A percentile compares a stretch with the other conserved stretches of the same genome.
Evolutionary conservation across 2,888 invertebrate species (phyloP).

Genomic region (Pristionchus mayeri): DNA sequence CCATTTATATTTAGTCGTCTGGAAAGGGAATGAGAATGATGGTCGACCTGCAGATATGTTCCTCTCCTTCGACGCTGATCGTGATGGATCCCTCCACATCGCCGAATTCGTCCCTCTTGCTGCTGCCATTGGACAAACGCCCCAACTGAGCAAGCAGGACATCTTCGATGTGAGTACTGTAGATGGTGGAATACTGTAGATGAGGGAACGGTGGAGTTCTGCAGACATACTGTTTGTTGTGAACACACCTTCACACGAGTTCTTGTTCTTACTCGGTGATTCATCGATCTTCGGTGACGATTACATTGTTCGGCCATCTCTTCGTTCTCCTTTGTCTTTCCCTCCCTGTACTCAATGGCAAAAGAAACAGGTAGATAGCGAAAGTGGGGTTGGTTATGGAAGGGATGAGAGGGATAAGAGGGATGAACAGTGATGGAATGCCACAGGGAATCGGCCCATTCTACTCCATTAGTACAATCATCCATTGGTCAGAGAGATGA

Average conservation of each 20-base stretch:
- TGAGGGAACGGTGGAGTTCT: background rate
- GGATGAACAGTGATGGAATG: background rate
- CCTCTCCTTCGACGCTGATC: constrained; percentile 63
- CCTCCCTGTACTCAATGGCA: background rate
- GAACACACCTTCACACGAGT: too few relatives aligned
- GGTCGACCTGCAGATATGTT: constrained; percentile 57
- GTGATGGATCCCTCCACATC: constrained; percentile 64
- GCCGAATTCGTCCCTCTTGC: constrained; percentile 73
- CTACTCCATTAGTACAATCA: background rate
- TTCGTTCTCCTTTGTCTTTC: constrained; percentile 5
- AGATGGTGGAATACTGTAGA: background rate
- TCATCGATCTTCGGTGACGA: too few relatives aligned
- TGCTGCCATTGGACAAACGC: constrained; percentile 66
- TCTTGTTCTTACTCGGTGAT: too few relatives aligned
- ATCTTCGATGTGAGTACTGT: constrained; percentile 64
- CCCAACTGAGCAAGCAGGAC: constrained; percentile 64
- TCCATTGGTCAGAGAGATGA: background rate
- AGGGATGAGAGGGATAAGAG: background rate
- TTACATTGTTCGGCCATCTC: background rate
- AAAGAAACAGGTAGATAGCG: constrained; percentile 34
- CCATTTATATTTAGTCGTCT: too few relatives aligned
- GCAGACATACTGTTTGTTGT: too few relatives aligned
- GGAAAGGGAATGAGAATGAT: too few relatives aligned
- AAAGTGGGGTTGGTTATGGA: constrained; percentile 43
- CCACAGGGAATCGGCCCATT: background rate